A percentile compares a stretch with the other conserved stretches of the same genome.
These are phyloP conservation scores for Calidris pugnax DNA, from an alignment of 2,113 vertebrate genomes.

Conservation along the genomic window DNA sequence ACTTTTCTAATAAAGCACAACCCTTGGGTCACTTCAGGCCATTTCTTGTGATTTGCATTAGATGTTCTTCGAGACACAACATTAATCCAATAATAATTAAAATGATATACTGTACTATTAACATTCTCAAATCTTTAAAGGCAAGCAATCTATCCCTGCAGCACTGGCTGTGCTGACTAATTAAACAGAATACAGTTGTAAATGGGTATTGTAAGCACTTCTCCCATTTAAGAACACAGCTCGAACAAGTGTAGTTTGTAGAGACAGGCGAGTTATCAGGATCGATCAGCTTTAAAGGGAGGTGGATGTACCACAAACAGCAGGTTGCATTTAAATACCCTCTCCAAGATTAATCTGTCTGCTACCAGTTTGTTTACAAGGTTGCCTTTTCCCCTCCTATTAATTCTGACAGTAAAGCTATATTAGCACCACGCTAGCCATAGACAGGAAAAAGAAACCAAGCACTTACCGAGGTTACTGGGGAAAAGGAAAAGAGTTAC, in stretches of 20 bases:
- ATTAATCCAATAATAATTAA: conserved; percentile 82
- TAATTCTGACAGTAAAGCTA: not conserved
- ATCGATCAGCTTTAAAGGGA: conserved; percentile 46
- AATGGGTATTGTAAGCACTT: conserved; percentile 74
- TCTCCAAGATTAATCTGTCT: not conserved
- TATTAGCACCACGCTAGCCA: not conserved
- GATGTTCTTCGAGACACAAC: conserved; percentile 73
- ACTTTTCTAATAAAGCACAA: conserved; percentile 68
- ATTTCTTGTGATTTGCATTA: conserved; percentile 74
- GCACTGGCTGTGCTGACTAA: conserved; percentile 72
- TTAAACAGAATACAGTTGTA: conserved; percentile 74
- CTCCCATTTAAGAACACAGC: conserved; percentile 62
- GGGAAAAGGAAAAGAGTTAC: conserved; percentile 7
- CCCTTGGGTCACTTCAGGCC: conserved; percentile 71
- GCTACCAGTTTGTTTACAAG: not conserved
- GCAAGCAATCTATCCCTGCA: conserved; percentile 73
- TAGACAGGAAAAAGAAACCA: conserved; percentile 37
- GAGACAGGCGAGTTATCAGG: not conserved
- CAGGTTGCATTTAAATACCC: conserved; percentile 20
- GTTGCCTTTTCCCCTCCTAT: not conserved
- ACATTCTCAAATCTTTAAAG: conserved; percentile 81
- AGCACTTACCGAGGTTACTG: not conserved
- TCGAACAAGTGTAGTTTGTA: conserved; percentile 52
- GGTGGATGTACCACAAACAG: not conserved
- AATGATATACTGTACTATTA: conserved; percentile 82